Conservation (phyloP, 2,113 vertebrate species). For the Excalfactoria chinensis region DNA sequence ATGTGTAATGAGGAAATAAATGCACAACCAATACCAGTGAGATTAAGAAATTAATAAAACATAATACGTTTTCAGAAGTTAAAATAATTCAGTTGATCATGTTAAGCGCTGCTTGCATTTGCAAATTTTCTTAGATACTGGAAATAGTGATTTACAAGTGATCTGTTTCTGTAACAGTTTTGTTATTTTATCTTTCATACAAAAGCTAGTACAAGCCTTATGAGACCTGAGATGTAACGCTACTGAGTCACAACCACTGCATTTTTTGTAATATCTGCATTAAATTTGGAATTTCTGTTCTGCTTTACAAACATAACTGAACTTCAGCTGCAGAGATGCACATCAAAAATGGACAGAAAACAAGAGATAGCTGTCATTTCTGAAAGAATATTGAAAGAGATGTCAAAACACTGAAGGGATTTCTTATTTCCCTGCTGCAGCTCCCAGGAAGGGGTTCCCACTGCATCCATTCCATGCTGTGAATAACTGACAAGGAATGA, state of each 20-base stretch:
- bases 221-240: accelerated
- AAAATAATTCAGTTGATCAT: slow-evolving; percentile 8
- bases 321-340: background rate
- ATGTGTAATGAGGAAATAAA: background rate
- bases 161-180: background rate
- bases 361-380: background rate
- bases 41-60: slow-evolving; percentile 8
- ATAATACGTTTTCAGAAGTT: background rate
- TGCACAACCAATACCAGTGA: background rate
- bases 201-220: background rate
- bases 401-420: background rate
- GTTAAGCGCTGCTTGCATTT: background rate
- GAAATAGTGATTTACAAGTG: background rate
- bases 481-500: background rate
- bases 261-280: background rate
- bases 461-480: accelerated
- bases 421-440: background rate
- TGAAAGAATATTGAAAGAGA: background rate
- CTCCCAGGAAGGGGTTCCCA: background rate
- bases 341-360: background rate
- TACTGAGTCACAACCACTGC: background rate
- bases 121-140: background rate
- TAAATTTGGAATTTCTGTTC: background rate
- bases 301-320: background rate
- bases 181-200: background rate